Base-by-base conservation (phyloP, 2,888 invertebrate species). In the Hydrotaea cyrtoneurina region DNA sequence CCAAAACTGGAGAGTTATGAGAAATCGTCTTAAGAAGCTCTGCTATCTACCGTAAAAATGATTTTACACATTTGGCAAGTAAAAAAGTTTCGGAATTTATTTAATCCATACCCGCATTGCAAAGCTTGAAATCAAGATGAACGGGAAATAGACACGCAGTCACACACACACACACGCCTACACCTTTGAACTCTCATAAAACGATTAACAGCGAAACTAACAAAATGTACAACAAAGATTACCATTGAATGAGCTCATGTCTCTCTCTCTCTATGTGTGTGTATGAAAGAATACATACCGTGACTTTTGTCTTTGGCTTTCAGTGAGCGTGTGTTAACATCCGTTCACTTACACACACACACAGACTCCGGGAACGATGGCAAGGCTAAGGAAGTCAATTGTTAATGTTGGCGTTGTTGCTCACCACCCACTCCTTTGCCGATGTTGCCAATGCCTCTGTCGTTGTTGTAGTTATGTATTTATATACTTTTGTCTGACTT, bases 141-240 rank as follows among this genome's bases (percentile, higher is more conserved):
- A 77, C 55, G 59, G 86, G 83, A 86, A 86, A 79, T 82, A 86
- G 86, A 86, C 81, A 86, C 82, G 75, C 62, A 46, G n/a, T 39
- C 7, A 1, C 57, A 21, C 17, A 78, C 46, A 19, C 13, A 78
- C n/a, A 59, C 46, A 46, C 59, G 15, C 59, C 7, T 1, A 46
- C 69, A 69, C 69, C 69, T 46, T 69, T 69, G 43, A 66, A 19
- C 46, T 46, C 10, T 21, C 31, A 15, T 21, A 69, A 69, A 69
- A 46, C 69, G 69, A 46, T 69, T 69, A 69, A 46, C 23, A 13
- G 69, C 39, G 46, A 69, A 69, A 69, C 69, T 69, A 69, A 69
- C 69, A 69, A 69, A 69, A n/a, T 69, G 69, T 15, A 23, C 39
- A 66, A 39, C 21, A 23, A 46, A 46, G 15, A 26, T 13, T 26